These are phyloP conservation scores for Pegoplata infirma DNA, from an alignment of 2,888 invertebrate species.

Conservation along the genomic window DNA sequence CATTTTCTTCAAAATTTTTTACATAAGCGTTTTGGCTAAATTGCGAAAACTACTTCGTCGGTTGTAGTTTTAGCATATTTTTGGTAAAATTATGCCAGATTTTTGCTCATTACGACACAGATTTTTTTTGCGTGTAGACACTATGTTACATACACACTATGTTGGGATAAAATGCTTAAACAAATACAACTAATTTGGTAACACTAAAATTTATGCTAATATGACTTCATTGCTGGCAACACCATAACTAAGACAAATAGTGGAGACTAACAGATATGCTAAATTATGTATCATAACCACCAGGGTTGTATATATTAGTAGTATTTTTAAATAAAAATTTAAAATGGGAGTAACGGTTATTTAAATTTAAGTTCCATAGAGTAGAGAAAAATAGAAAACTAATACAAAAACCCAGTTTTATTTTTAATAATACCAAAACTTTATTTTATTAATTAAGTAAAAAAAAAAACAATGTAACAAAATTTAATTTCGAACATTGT, in stretches of 20 bases:
- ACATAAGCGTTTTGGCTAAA: too few relatives aligned
- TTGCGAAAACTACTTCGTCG: too few relatives aligned
- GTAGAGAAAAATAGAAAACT: too few relatives aligned
- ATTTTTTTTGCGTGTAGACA: too few relatives aligned
- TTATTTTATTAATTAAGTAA: conserved; percentile 48
- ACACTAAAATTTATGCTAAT: conserved; percentile 11
- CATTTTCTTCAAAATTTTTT: too few relatives aligned
- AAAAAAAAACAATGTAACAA: conserved; percentile 54
- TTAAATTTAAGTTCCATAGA: background rate
- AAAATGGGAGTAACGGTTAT: background rate
- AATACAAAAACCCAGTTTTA: conserved; percentile 22
- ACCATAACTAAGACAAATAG: background rate
- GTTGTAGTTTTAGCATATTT: too few relatives aligned
- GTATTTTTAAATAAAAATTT: conserved; percentile 5
- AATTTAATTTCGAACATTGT: conserved; percentile 49
- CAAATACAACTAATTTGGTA: too few relatives aligned
- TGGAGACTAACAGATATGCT: conserved; percentile 15
- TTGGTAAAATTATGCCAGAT: too few relatives aligned
- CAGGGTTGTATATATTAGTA: conserved; percentile 39
- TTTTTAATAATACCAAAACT: conserved; percentile 42
- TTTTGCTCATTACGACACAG: too few relatives aligned
- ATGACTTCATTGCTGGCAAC: conserved; percentile 13
- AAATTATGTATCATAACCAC: background rate
- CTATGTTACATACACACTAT: too few relatives aligned
- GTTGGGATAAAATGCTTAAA: too few relatives aligned